These are phyloP conservation scores for Monodelphis domestica DNA, from an alignment of 2,797 vertebrate species.

Conservation along the genomic window DNA sequence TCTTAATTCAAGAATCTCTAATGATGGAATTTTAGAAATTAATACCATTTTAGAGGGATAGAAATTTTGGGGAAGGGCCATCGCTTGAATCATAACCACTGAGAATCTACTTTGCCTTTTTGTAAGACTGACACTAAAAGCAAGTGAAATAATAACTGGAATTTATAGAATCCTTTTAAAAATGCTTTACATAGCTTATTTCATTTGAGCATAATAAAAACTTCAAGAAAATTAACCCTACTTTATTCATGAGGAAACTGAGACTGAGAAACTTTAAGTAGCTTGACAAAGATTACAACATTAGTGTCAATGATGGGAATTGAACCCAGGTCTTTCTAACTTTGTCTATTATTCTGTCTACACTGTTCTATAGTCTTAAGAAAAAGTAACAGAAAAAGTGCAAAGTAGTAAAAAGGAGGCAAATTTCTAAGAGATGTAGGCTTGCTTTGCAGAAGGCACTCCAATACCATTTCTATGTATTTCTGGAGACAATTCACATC, in stretches of 20 bases:
- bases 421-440: neutral
- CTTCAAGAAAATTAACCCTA: neutral
- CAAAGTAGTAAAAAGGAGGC: constrained; percentile 4
- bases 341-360: neutral
- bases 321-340: neutral
- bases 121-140: neutral
- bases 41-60: neutral
- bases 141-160: neutral
- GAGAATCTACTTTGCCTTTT: neutral
- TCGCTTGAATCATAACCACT: neutral
- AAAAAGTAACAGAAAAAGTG: neutral
- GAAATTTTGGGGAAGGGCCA: neutral
- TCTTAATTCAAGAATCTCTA: constrained; percentile 8
- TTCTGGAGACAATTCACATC: neutral
- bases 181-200: neutral
- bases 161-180: neutral
- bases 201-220: neutral
- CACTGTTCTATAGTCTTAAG: neutral
- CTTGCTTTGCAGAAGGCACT: neutral
- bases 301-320: neutral
- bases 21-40: constrained; percentile 14
- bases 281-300: constrained; percentile 2
- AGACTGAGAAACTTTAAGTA: neutral
- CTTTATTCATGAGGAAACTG: neutral
- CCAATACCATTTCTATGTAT: neutral